Evolutionary conservation across 1,140 invertebrate genomes (phyloP), one percentile per base, ranked within the genome.

Genomic region (Leptonema lineaticorne): DNA sequence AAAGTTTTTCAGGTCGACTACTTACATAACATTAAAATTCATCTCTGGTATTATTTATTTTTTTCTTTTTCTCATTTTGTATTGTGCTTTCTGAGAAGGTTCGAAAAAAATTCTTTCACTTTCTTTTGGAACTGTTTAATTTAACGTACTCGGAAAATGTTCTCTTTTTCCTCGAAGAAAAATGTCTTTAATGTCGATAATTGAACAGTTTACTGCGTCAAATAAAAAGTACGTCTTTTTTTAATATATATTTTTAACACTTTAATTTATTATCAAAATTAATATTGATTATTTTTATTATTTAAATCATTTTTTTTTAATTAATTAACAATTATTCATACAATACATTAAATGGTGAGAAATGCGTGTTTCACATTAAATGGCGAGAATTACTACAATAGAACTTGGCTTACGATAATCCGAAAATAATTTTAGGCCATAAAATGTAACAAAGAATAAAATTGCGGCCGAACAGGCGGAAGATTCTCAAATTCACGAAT

Each of bases 351-450:
- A n/a, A n/a, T n/a, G n/a, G n/a, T n/a, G n/a, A n/a, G n/a, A n/a
- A n/a, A n/a, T 33, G 11, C 29, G 29, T 33, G 29, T 33, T 11
- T 11, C 29, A 33, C 11, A 48, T 24, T 26, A 53, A 53, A 53
- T 26, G 50, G 50, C 50, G 50, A 24, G 22, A 53, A 53, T 26
- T 14, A 24, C 50, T 9, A 53, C 50, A 53, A 53, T 53, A 24
- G 50, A 24, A 53, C 50, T 53, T 26, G 50, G 50, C 50, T 53
- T 53, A 53, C 50, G 50, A 53, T 53, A 53, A 53, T 53, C 50
- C 50, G 50, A 53, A 53, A 53, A 53, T 53, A 53, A 53, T 53
- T 53, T 53, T 14, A 11, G 50, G 22, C 50, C 50, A 53, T 53
- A 53, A 53, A 53, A 53, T 53, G 50, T 53, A 24, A 53, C 50